Conservation (phyloP, 2,888 invertebrate species). For the Dolomedes plantarius region DNA sequence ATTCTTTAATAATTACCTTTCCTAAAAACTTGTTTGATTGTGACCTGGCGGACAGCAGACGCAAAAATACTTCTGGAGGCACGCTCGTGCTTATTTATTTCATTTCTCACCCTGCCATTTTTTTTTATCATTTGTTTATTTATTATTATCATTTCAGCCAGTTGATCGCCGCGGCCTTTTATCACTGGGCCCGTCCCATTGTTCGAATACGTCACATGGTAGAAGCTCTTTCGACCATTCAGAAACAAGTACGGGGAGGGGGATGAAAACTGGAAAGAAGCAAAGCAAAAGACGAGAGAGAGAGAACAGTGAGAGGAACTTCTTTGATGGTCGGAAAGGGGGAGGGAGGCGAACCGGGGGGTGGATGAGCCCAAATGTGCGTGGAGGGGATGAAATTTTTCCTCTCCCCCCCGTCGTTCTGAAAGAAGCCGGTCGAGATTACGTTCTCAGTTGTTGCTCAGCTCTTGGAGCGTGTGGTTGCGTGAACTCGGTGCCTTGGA, state of each 20-base stretch:
- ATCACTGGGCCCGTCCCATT: constrained; percentile 64
- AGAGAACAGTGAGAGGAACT: constrained; percentile 45
- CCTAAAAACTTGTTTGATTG: constrained; percentile 68
- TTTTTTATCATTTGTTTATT: constrained; percentile 26
- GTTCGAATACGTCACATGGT: constrained; percentile 66
- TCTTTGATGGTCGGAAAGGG: constrained; percentile 56
- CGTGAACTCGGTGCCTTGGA: constrained; percentile 62
- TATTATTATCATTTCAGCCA: constrained; percentile 64
- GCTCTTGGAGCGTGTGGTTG: constrained; percentile 43
- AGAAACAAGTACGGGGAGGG: constrained; percentile 51
- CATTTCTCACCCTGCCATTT: constrained; percentile 24
- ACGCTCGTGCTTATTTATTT: constrained; percentile 52
- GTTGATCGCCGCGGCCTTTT: constrained; percentile 61
- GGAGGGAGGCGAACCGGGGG: constrained; percentile 9
- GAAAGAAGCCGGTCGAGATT: constrained; percentile 63
- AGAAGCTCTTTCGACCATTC: constrained; percentile 56
- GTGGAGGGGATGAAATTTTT: constrained; percentile 3
- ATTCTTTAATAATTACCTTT: constrained; percentile 69
- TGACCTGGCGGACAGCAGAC: constrained; percentile 45
- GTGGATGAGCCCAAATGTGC: constrained; percentile 30
- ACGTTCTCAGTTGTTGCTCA: constrained; percentile 58
- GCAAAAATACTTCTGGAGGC: constrained; percentile 47
- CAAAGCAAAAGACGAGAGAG: constrained; percentile 11
- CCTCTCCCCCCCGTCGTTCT: constrained; percentile 20
- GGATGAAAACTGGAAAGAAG: constrained; percentile 19